Percentiles rank a stretch among this genome's conserved stretches.
These are phyloP conservation scores for Abrostola tripartita DNA, from an alignment of 2,888 invertebrate genomes.

Conservation along the genomic window DNA sequence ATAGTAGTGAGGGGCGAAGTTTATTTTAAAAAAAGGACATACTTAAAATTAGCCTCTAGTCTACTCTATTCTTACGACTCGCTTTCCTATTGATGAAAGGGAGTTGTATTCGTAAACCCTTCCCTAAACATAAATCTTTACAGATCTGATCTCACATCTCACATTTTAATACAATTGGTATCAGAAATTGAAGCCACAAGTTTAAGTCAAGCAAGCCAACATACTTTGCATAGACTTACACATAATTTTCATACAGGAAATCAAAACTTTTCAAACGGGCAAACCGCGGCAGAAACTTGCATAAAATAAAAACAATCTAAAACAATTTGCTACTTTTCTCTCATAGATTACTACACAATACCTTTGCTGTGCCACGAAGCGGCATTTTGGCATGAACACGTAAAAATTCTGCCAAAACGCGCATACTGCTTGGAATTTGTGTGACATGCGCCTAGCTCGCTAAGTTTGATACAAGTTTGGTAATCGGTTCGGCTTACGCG, in stretches of 20 bases:
- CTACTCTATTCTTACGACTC: too few relatives aligned
- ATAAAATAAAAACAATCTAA: constrained; percentile 3
- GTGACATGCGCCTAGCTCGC: constrained; percentile 43
- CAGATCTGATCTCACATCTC: too few relatives aligned
- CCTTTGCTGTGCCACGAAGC: constrained; percentile 32
- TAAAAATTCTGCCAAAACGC: constrained; percentile 51
- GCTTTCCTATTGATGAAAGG: too few relatives aligned
- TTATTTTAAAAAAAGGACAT: too few relatives aligned
- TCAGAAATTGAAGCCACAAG: too few relatives aligned
- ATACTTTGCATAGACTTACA: not conserved
- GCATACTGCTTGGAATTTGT: constrained; percentile 42
- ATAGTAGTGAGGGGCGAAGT: too few relatives aligned
- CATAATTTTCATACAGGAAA: not conserved
- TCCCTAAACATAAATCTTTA: too few relatives aligned
- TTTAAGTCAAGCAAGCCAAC: too few relatives aligned
- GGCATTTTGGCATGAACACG: constrained; percentile 49
- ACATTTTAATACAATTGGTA: too few relatives aligned
- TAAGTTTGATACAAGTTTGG: constrained; percentile 45
- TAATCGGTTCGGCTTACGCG: constrained; percentile 15
- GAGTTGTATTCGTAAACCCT: too few relatives aligned
- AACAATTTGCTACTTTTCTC: constrained; percentile 1
- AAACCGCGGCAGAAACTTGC: not conserved
- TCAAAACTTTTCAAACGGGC: not conserved
- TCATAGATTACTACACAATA: constrained; percentile 38
- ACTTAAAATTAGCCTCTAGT: too few relatives aligned